Base-by-base conservation (phyloP, 2,888 invertebrate genomes). In the Drosophila flavopinicola region DNA sequence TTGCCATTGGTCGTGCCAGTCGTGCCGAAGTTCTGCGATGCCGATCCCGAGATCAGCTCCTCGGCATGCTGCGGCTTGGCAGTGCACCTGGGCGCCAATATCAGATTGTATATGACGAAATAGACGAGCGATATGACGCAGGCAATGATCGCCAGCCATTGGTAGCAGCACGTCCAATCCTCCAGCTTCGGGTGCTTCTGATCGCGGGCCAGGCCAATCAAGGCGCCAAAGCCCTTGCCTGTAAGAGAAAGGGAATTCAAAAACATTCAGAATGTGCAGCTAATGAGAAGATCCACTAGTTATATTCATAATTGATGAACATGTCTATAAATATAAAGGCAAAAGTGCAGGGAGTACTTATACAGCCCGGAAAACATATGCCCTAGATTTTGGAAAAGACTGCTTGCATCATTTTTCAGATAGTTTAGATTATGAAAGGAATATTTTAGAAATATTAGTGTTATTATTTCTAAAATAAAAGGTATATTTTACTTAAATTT, bases 201-300 rank as follows among this genome's bases (percentile, higher is more conserved):
- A 41, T 91, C 91, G 57, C 93, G 91, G 2, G 86, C 85, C 35
- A 92, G 89, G 58, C 94, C 93, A 39, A 95, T 91, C 27, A 95
- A 91, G 0, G 95, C 94, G 47, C 96, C 96, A 73, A 95, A 91
- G 75, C 94, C 94, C 27, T 96, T 94, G 66, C 96, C 96, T 95
- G 66, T 10, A 88, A 77, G 0, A 10, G 2, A n/a, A 3, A 30
- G 9, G 2, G n/a, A n/a, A 1, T 10, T 11, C n/a, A 7, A 11
- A 24, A 11, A 27, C 33, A 15, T 6, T 0, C 20, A n/a, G n/a
- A n/a, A n/a, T n/a, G n/a, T n/a, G n/a, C n/a, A n/a, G n/a, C n/a
- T n/a, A n/a, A n/a, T n/a, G n/a, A n/a, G n/a, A n/a, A n/a, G n/a
- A n/a, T n/a, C n/a, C n/a, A n/a, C n/a, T n/a, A n/a, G n/a, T n/a